Conservation (phyloP, 2,888 invertebrate genomes). For the Acanthopleura granulata region DNA sequence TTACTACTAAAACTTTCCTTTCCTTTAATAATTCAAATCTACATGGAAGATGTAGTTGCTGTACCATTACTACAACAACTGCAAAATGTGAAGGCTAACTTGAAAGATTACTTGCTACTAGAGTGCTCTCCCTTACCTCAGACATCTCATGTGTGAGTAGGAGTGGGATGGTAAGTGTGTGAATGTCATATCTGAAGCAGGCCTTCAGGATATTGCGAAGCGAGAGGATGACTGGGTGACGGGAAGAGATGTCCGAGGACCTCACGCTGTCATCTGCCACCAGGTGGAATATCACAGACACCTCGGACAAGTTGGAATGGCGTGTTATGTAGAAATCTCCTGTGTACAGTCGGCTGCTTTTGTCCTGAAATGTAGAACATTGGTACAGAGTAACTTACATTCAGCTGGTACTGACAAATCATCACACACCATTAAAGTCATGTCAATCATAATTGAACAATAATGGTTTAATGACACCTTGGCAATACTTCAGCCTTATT, state of each 20-base stretch:
- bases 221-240: conserved; percentile 95
- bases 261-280: conserved; percentile 83
- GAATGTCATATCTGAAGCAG: conserved; percentile 94
- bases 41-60: no score
- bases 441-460: no score
- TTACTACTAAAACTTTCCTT: no score
- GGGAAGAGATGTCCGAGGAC: conserved; percentile 88
- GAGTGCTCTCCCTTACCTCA: conserved; percentile 76
- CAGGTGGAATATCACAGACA: conserved; percentile 96
- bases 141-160: conserved; percentile 93
- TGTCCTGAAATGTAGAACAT: conserved; percentile 46
- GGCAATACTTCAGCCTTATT: no score
- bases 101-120: neutral
- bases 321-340: conserved; percentile 70
- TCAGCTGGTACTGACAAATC: no score
- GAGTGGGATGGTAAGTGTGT: conserved; percentile 92
- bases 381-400: no score
- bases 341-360: conserved; percentile 43
- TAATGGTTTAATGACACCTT: no score
- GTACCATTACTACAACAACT: no score
- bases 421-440: no score
- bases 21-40: no score
- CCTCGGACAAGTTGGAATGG: conserved; percentile 94
- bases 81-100: no score
- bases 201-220: conserved; percentile 94